Conservation (phyloP, 2,888 invertebrate species). For the Ischnura elegans region DNA sequence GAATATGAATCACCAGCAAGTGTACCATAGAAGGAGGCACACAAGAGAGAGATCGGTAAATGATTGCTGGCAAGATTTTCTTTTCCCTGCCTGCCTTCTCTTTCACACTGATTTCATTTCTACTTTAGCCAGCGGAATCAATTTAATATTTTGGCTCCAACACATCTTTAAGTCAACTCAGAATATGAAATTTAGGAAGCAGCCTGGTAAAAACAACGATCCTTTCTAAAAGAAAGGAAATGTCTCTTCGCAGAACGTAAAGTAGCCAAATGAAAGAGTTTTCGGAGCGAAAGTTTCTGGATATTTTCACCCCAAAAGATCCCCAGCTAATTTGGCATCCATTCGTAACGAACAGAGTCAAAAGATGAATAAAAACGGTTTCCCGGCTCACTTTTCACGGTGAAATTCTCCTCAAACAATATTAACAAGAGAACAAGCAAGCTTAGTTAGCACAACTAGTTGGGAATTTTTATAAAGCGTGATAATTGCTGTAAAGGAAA, state of each 20-base stretch:
- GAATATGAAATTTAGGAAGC: background rate
- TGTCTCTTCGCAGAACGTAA: background rate
- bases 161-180: background rate
- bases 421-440: too few relatives aligned
- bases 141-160: background rate
- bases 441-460: too few relatives aligned
- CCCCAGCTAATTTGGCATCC: background rate
- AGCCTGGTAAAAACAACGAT: background rate
- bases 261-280: background rate
- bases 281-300: background rate
- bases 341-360: background rate
- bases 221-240: background rate
- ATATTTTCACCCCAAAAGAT: background rate
- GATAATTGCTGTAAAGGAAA: too few relatives aligned
- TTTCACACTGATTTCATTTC: background rate
- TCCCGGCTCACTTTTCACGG: background rate
- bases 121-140: background rate
- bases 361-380: background rate
- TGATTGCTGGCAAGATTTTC: too few relatives aligned
- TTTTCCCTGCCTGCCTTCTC: too few relatives aligned
- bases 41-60: too few relatives aligned
- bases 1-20: too few relatives aligned
- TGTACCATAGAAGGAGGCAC: too few relatives aligned
- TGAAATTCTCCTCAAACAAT: too few relatives aligned
- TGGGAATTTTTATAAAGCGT: too few relatives aligned